Evolutionary conservation across 2,113 vertebrate species (phyloP).

Genomic region (Crypturellus undulatus): DNA sequence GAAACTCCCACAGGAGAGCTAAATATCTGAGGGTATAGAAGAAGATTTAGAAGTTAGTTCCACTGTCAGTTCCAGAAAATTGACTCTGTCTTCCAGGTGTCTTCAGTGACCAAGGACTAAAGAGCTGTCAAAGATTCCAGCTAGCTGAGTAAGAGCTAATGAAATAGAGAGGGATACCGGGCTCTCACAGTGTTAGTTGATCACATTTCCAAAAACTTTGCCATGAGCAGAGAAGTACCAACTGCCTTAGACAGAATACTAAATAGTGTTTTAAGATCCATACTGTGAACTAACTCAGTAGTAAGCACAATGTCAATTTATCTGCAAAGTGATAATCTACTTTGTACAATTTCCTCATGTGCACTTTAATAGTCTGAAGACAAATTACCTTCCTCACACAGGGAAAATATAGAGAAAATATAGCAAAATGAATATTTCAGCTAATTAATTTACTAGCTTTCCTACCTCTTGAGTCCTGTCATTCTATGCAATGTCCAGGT

Average conservation of each 20-base stretch:
- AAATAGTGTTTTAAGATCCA: not conserved
- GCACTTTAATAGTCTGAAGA: not conserved
- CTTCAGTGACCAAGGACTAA: conserved; percentile 73
- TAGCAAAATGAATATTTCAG: not conserved
- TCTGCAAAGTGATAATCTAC: not conserved
- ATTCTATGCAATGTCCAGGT: not conserved
- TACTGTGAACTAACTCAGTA: not conserved
- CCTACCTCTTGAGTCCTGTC: not conserved
- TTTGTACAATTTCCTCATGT: not conserved
- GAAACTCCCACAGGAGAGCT: conserved; percentile 60
- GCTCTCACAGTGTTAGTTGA: not conserved
- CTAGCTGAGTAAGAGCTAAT: not conserved
- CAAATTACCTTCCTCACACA: not conserved
- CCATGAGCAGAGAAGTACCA: not conserved
- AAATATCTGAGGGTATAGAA: conserved; percentile 43
- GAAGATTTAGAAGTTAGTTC: conserved; percentile 73
- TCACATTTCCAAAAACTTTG: not conserved
- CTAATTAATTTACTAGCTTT: not conserved
- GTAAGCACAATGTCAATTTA: not conserved
- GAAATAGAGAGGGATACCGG: not conserved
- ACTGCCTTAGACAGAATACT: not conserved
- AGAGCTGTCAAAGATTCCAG: conserved; percentile 47
- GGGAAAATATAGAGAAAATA: not conserved
- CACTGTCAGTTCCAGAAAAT: conserved; percentile 75
- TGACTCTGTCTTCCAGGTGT: conserved; percentile 67